Base-by-base conservation (phyloP, 2,888 invertebrate genomes). In the Rhabditoides inermis region DNA sequence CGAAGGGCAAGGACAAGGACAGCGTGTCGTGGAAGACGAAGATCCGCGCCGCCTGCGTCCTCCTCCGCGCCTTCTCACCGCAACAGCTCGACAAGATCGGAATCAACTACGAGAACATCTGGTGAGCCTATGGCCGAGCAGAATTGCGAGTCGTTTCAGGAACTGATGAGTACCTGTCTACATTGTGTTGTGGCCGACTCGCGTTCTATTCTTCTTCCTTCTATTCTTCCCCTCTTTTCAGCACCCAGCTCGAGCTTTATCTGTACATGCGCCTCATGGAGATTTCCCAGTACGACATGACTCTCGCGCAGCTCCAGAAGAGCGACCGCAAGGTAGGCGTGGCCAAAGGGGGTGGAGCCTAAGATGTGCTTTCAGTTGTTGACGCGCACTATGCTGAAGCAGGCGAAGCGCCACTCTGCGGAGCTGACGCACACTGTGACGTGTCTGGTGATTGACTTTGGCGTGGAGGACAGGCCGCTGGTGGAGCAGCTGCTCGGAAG, bases 401-500 rank as follows among this genome's bases (percentile, higher is more conserved):
- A n/a, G n/a, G n/a, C n/a, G n/a, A n/a, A n/a, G n/a, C n/a, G n/a
- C n/a, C 27, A 37, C 1, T n/a, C 10, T 40, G 37, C 46, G 18
- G 36, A 52, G 52, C 23, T 52, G 18, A 40, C 12, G 15, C 36
- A 32, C 18, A 22, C 50, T 18, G 54, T 41, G 2, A 47, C 54
- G 4, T 44, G 45, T 26, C 25, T 50, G 6, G 39, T 54, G 3
- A 40, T 54, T 7, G 54, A 54, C 23, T 27, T 37, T 25, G 40
- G 39, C 6, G 23, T 54, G 18, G 7, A 18, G 4, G 54, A 54
- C 27, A 45, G 23, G 32, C 15, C 15, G n/a, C 7, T 49, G 22
- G 32, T 54, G 18, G 54, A 54, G 18, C 40, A 25, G 3, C 45
- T 54, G 3, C 40, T 50, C 15, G 50, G 28, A 27, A 54, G 50